Conservation (phyloP, 2,113 vertebrate species). For the Corydoras maculifer region DNA sequence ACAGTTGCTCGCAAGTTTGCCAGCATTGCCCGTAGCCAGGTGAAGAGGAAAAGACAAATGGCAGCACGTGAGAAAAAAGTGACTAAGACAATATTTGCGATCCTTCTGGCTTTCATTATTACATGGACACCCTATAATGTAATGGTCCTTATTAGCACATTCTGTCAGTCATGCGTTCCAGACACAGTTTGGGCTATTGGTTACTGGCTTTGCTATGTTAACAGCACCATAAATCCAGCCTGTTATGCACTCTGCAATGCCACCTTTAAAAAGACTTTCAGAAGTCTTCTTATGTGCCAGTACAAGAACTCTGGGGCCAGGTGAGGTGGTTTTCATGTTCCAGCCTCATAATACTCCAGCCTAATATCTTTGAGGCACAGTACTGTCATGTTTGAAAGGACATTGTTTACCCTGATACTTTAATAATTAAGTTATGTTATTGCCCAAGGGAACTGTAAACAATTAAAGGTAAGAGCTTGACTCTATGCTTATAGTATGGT, state of each 20-base stretch:
- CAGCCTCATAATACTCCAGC: too few relatives aligned
- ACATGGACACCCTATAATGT: constrained; percentile 73
- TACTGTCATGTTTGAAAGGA: too few relatives aligned
- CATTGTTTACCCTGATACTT: too few relatives aligned
- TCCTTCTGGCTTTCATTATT: constrained; percentile 88
- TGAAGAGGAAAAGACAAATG: constrained; percentile 95
- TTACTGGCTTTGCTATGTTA: constrained; percentile 77
- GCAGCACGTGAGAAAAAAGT: constrained; percentile 96
- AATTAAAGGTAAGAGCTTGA: too few relatives aligned
- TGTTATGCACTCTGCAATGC: constrained; percentile 97
- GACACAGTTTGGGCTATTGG: constrained; percentile 81
- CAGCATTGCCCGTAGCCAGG: constrained; percentile 93
- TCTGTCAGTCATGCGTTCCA: constrained; percentile 87
- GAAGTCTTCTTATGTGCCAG: constrained; percentile 93
- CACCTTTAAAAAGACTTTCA: constrained; percentile 98
- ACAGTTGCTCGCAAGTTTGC: constrained; percentile 94
- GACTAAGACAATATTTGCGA: constrained; percentile 96
- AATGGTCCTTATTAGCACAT: constrained; percentile 97
- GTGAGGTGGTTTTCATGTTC: constrained; percentile 58
- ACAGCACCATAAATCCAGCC: constrained; percentile 97
- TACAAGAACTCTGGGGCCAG: constrained; percentile 94
- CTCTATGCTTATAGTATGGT: too few relatives aligned
- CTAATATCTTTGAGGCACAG: too few relatives aligned
- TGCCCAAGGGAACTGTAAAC: too few relatives aligned
- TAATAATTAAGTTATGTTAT: too few relatives aligned